A percentile compares a stretch with the other conserved stretches of the same genome.
Evolutionary conservation across 2,888 invertebrate genomes (phyloP).

Genomic region (Xestia ashworthii): DNA sequence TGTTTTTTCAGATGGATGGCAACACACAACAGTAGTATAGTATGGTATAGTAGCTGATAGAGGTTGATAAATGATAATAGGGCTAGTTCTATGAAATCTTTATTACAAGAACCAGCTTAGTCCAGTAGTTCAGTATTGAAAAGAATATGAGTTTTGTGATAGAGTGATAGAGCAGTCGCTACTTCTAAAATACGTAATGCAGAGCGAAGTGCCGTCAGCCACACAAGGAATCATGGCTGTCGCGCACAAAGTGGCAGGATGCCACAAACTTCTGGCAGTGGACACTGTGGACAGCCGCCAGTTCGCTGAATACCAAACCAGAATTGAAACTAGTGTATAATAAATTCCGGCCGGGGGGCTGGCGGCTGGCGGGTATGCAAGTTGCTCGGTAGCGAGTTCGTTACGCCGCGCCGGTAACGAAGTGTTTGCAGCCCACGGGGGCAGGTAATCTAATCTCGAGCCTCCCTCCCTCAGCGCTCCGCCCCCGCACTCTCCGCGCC

Average conservation of each 20-base stretch:
- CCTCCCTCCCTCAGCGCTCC: slow-evolving; percentile 61
- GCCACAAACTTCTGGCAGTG: slow-evolving; percentile 17
- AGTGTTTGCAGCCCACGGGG: slow-evolving; percentile 88
- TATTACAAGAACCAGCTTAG: too few species aligned
- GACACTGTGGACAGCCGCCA: slow-evolving; percentile 25
- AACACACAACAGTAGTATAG: too few species aligned
- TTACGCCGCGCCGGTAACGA: slow-evolving; percentile 82
- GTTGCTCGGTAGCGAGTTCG: slow-evolving; percentile 72
- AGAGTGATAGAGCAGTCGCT: not conserved
- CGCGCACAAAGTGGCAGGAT: not conserved
- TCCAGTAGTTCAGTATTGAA: not conserved
- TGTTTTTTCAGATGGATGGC: not conserved
- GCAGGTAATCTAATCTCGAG: slow-evolving; percentile 87
- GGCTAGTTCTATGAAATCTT: not conserved
- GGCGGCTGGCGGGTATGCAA: slow-evolving; percentile 49
- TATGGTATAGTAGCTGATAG: not conserved
- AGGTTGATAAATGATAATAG: not conserved
- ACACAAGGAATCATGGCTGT: not conserved
- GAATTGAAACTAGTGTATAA: slow-evolving; percentile 58
- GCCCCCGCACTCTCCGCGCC: slow-evolving; percentile 3
- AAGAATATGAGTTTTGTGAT: not conserved
- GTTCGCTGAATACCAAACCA: slow-evolving; percentile 41
- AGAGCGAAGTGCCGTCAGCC: not conserved
- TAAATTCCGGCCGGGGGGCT: slow-evolving; percentile 57
- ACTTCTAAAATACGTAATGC: not conserved